Evolutionary conservation across 2,113 vertebrate species (phyloP).

Genomic region (Myxocyprinus asiaticus): DNA sequence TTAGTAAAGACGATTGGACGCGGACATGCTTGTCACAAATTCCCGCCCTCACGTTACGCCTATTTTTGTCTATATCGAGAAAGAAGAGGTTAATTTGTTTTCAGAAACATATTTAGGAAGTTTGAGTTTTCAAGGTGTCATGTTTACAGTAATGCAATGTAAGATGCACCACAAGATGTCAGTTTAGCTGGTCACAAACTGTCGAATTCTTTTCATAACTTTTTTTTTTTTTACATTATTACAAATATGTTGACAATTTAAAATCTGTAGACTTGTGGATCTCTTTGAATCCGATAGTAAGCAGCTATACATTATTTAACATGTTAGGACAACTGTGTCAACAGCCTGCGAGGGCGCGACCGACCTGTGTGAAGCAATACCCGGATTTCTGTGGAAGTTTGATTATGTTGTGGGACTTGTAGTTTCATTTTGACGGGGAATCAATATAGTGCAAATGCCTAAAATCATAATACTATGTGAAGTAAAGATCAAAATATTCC

Average conservation of each 20-base stretch:
- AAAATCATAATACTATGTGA: not conserved
- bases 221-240: not conserved
- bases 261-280: not conserved
- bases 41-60: constrained; percentile 53
- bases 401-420: not conserved
- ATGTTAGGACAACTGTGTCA: constrained; percentile 31
- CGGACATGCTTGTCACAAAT: constrained; percentile 48
- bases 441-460: not conserved
- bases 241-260: not conserved
- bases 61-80: constrained; percentile 52
- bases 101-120: constrained; percentile 8
- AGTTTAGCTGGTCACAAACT: not conserved
- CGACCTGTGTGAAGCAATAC: constrained; percentile 36
- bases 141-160: not conserved
- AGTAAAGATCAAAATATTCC: not conserved
- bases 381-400: constrained; percentile 1
- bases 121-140: not conserved
- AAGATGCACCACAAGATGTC: not conserved
- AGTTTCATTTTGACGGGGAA: not conserved
- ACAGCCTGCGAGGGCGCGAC: constrained; percentile 32
- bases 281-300: not conserved
- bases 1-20: constrained; percentile 53
- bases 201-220: not conserved
- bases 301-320: not conserved
- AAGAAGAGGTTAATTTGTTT: constrained; percentile 43